A percentile compares a stretch with the other conserved stretches of the same genome.
phyloP scores from a whole-genome alignment of 2,113 vertebrate species.

The Salvelinus sp. region DNA sequence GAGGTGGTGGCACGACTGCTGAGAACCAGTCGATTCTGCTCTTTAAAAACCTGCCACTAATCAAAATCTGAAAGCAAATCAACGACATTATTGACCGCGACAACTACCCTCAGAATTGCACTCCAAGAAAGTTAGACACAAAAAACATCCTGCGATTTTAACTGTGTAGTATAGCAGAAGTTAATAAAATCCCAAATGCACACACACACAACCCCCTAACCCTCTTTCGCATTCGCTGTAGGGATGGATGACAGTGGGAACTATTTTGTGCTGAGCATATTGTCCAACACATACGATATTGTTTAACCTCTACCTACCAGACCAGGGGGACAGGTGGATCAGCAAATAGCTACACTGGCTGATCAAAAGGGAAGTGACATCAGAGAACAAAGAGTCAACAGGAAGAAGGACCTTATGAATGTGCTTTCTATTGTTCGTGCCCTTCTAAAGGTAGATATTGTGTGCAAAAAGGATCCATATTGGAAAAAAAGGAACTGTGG shows the following conservation, averaged over 20 bases:
- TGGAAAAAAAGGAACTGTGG: not conserved
- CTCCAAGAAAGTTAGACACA: conserved; percentile 56
- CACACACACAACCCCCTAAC: too few relatives aligned
- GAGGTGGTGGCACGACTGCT: conserved; percentile 54
- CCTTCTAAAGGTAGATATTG: not conserved
- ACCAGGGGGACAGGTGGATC: not conserved
- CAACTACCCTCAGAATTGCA: conserved; percentile 63
- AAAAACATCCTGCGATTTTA: conserved; percentile 43
- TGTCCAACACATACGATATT: too few relatives aligned
- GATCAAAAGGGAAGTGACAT: not conserved
- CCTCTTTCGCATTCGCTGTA: too few relatives aligned
- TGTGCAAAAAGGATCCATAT: too few relatives aligned
- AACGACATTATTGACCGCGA: conserved; percentile 65
- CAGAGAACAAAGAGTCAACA: not conserved
- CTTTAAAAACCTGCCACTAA: conserved; percentile 67
- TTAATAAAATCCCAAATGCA: too few relatives aligned
- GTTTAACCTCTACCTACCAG: too few relatives aligned
- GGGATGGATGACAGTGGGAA: too few relatives aligned
- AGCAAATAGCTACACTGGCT: not conserved
- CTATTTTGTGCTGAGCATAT: too few relatives aligned
- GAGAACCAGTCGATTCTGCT: conserved; percentile 72
- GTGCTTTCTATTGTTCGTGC: not conserved
- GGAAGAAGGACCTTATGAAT: not conserved
- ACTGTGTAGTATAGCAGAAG: too few relatives aligned
- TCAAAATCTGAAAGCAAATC: conserved; percentile 71